phyloP scores from a whole-genome alignment of 2,113 vertebrate species.

The Steatornis caripensis region DNA sequence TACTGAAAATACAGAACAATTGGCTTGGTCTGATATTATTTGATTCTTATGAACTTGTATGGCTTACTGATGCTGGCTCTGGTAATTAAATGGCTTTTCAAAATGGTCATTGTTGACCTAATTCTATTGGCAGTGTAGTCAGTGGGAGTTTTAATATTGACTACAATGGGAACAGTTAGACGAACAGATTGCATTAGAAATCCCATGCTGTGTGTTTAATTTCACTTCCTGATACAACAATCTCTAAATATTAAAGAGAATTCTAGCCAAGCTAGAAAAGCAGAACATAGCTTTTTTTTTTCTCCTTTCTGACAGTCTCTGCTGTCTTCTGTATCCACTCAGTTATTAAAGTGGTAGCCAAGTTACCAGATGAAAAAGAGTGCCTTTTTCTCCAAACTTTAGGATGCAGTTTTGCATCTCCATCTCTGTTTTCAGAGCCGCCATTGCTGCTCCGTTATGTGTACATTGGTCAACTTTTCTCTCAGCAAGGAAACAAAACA shows the following conservation, averaged over 20 bases:
- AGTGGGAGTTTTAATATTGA: conserved; percentile 25
- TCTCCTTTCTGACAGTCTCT: neutral
- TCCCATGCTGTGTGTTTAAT: conserved; percentile 46
- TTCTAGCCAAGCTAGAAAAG: conserved; percentile 29
- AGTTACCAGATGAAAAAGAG: neutral
- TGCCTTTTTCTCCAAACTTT: neutral
- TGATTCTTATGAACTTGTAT: neutral
- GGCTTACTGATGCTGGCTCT: neutral
- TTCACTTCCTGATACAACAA: conserved; percentile 46
- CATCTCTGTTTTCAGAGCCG: neutral
- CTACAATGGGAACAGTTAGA: conserved; percentile 21
- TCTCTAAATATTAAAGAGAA: conserved; percentile 52
- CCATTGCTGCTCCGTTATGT: neutral
- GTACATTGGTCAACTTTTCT: neutral
- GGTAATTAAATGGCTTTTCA: conserved; percentile 38
- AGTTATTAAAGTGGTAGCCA: neutral
- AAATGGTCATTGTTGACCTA: conserved; percentile 35
- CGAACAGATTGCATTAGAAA: conserved; percentile 47
- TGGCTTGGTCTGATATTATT: neutral
- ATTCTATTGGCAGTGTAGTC: neutral
- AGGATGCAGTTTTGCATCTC: neutral
- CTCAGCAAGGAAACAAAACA: neutral
- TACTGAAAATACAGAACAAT: neutral
- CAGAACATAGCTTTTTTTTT: neutral
- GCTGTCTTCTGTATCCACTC: neutral